A percentile compares a stretch with the other conserved stretches of the same genome.
Conservation (phyloP, 2,888 invertebrate species). For the Cyaniris semiargus region DNA sequence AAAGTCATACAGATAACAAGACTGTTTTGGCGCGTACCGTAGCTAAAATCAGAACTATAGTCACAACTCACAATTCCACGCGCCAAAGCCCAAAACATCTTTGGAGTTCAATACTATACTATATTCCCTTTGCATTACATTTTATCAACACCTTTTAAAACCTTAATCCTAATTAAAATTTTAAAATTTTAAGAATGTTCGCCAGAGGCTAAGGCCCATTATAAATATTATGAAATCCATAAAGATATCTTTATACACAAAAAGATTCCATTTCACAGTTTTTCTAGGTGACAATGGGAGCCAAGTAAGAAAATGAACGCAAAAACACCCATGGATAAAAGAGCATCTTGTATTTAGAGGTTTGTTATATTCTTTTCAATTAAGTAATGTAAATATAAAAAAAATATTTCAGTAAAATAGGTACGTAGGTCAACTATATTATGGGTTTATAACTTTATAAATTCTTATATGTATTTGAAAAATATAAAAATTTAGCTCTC, state of each 20-base stretch:
- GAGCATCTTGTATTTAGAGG: not conserved
- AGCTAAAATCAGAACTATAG: not conserved
- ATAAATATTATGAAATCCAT: not conserved
- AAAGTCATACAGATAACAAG: not conserved
- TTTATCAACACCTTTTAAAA: not conserved
- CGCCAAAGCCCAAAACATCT: not conserved
- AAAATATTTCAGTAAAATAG: not conserved
- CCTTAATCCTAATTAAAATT: slow-evolving; percentile 21
- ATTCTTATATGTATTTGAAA: not conserved
- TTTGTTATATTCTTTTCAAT: not conserved
- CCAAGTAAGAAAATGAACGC: not conserved
- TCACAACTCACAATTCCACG: not conserved
- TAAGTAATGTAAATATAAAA: no score
- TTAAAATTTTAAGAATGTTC: not conserved
- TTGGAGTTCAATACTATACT: not conserved
- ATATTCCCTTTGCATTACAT: not conserved
- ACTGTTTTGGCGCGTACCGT: not conserved
- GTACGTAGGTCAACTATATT: no score
- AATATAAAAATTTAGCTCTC: not conserved
- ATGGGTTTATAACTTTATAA: no score
- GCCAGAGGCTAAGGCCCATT: slow-evolving; percentile 17
- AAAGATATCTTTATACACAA: not conserved
- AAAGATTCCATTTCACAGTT: not conserved
- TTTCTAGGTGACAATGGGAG: not conserved
- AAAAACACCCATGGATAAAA: not conserved